Conservation (phyloP, 1,140 invertebrate genomes). For the Achroia grisella region DNA sequence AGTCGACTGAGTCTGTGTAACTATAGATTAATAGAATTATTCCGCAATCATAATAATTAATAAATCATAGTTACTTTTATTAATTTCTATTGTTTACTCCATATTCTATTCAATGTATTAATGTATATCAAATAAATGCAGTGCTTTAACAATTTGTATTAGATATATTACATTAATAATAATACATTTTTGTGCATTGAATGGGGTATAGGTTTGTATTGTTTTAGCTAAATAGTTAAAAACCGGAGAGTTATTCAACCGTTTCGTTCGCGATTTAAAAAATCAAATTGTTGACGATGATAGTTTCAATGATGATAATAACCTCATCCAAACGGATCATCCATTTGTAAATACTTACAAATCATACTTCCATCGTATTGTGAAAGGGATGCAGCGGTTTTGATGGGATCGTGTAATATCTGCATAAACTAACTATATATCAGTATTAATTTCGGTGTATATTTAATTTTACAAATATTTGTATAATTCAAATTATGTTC, state of each 20-base stretch:
- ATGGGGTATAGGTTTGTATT: slow-evolving; percentile 18
- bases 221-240: slow-evolving; percentile 1
- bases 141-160: slow-evolving; percentile 21
- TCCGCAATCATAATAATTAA: slow-evolving; percentile 4
- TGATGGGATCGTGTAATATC: slow-evolving; percentile 37
- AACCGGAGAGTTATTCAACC: neutral
- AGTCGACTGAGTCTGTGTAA: slow-evolving; percentile 50
- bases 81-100: slow-evolving; percentile 8
- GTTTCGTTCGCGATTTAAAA: neutral
- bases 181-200: too few species aligned
- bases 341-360: slow-evolving; percentile 43
- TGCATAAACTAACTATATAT: slow-evolving; percentile 32
- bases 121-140: slow-evolving; percentile 26
- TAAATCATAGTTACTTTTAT: slow-evolving; percentile 1
- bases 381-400: slow-evolving; percentile 21
- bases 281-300: slow-evolving; percentile 8
- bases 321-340: slow-evolving; percentile 21
- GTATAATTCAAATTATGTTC: neutral
- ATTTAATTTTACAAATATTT: slow-evolving; percentile 11
- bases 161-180: slow-evolving; percentile 30
- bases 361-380: slow-evolving; percentile 32
- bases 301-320: slow-evolving; percentile 27
- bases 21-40: slow-evolving; percentile 27
- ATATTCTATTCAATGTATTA: slow-evolving; percentile 36
- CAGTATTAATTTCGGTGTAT: slow-evolving; percentile 31